A percentile compares a stretch with the other conserved stretches of the same genome.
phyloP scores from a whole-genome alignment of 64 coral and sea anemone species.

The Actinia tenebrosa region DNA sequence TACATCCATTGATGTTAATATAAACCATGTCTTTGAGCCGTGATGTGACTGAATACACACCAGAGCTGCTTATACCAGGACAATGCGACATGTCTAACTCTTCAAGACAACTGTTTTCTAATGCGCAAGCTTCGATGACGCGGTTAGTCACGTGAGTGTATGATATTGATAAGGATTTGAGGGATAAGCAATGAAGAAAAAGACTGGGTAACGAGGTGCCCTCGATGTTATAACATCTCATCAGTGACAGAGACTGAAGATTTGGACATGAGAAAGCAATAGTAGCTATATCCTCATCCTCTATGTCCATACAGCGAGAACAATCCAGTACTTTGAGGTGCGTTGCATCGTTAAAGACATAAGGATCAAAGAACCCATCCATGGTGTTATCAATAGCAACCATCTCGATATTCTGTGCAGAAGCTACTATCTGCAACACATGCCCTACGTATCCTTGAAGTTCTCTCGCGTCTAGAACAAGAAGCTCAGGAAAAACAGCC shows the following conservation, averaged over 20 bases:
- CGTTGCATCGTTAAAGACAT: constrained; percentile 25
- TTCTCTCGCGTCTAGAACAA: constrained; percentile 27
- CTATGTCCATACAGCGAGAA: constrained; percentile 30
- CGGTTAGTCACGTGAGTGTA: constrained; percentile 39
- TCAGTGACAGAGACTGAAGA: constrained; percentile 37
- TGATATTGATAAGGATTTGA: constrained; percentile 41
- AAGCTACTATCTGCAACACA: constrained; percentile 5
- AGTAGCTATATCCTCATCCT: constrained; percentile 22
- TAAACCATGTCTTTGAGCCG: constrained; percentile 22
- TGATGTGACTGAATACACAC: not conserved
- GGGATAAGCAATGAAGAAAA: constrained; percentile 8
- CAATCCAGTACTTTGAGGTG: constrained; percentile 35
- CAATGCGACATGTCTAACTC: constrained; percentile 51
- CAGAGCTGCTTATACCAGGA: constrained; percentile 14
- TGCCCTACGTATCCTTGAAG: constrained; percentile 36
- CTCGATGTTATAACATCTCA: constrained; percentile 37
- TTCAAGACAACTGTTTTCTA: constrained; percentile 11
- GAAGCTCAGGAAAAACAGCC: constrained; percentile 8
- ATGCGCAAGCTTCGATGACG: constrained; percentile 1
- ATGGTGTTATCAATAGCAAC: constrained; percentile 45
- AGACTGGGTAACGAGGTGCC: constrained; percentile 29
- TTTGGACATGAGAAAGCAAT: constrained; percentile 25
- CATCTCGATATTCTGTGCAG: constrained; percentile 41
- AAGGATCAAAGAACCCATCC: constrained; percentile 11
- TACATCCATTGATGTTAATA: constrained; percentile 45